Base-by-base conservation (phyloP, 1,140 invertebrate species). In the Leptopilina boulardi region DNA sequence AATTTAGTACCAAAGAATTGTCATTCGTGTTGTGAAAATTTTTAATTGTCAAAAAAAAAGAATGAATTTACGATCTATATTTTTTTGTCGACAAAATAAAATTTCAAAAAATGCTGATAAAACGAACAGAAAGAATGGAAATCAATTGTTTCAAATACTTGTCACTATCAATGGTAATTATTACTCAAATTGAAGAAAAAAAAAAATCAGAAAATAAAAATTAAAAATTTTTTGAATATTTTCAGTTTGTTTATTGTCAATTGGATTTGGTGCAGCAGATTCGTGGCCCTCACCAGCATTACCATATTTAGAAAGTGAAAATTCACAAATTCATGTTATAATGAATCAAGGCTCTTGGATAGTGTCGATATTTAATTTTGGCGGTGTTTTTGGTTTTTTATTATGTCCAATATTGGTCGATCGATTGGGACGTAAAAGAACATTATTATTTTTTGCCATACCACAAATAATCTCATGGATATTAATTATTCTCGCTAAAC, bases 141-240 rank as follows among this genome's bases (percentile, higher is more conserved):
- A 51, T 51, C 47, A 51, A 18, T 3, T 6, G 2, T 51, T 51
- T 51, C 47, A 51, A 51, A 18, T 51, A 51, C 47, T 51, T 18
- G n/a, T 51, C n/a, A 18, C 47, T 51, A 18, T 51, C n/a, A 51
- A 51, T 51, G 47, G 47, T 51, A 51, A 51, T 51, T 51, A 38
- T 8, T 18, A 3, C 47, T 51, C 15, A 51, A 18, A 51, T 51
- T 5, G 4, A 8, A 38, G 30, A 34, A 38, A 38, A 4, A 38
- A 6, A 38, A 6, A 38, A 38, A 38, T 38, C 5, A 9, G 9
- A 38, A 38, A 6, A 38, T 38, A 38, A 38, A 3, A 38, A 8
- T 38, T 44, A 15, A 15, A 44, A 51, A 11, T 9, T 42, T 4
- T 42, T 4, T 9, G 3, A 42, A 8, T 11, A 3, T 42, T 11